Conservation (phyloP, 1,140 invertebrate genomes). For the Drosophila tsacasi region DNA sequence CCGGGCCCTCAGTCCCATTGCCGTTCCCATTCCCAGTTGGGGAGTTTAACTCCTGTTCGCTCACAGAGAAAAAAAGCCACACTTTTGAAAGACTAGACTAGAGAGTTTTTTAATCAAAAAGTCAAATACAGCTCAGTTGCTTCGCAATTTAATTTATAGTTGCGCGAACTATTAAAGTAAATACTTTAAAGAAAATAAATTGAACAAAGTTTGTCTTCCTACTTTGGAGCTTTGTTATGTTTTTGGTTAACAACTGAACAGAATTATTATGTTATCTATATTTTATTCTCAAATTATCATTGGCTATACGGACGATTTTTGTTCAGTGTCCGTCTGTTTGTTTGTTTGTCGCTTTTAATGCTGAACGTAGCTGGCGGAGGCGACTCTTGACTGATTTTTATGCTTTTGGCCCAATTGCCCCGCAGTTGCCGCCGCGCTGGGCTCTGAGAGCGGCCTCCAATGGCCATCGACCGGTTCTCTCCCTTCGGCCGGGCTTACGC, state of each 20-base stretch:
- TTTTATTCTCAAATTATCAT: background rate
- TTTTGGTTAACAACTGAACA: background rate
- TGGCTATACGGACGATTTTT: constrained; percentile 3
- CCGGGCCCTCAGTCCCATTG: constrained; percentile 13
- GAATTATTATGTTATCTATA: background rate
- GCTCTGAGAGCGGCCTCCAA: constrained; percentile 19
- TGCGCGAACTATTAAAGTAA: background rate
- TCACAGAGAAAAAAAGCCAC: constrained; percentile 5
- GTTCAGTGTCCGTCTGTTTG: constrained; percentile 56
- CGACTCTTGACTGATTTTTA: constrained; percentile 84
- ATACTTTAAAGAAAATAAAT: background rate
- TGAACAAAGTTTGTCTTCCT: background rate
- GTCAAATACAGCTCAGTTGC: background rate
- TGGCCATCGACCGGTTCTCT: constrained; percentile 63
- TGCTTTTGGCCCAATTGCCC: constrained; percentile 83
- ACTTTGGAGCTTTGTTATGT: background rate
- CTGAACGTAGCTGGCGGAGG: constrained; percentile 52
- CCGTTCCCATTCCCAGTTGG: constrained; percentile 32
- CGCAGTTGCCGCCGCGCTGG: constrained; percentile 61
- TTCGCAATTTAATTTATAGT: background rate
- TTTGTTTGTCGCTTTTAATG: constrained; percentile 84
- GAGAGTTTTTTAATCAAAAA: background rate
- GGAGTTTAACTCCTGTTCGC: constrained; percentile 41
- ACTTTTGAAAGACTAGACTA: background rate
- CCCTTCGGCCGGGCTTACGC: constrained; percentile 48